Evolutionary conservation across 2,797 vertebrate genomes (phyloP).

Genomic region (Ataeniobius toweri): DNA sequence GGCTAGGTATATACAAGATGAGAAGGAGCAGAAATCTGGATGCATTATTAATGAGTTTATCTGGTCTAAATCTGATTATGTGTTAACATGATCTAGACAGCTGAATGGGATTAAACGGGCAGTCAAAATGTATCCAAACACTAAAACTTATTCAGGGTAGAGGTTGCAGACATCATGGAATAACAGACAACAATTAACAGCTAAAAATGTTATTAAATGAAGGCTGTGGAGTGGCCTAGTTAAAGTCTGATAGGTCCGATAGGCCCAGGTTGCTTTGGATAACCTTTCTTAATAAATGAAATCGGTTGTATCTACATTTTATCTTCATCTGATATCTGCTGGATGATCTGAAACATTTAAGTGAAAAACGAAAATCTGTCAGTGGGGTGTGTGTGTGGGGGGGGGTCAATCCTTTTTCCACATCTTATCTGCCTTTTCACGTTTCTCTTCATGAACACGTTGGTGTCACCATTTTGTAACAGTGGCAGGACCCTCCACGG

Average conservation of each 20-base stretch:
- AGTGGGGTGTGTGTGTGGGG: too few species aligned
- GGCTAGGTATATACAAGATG: not conserved
- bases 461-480: not conserved
- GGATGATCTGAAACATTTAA: not conserved
- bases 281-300: not conserved
- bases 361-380: not conserved
- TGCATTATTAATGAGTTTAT: not conserved
- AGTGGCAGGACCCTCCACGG: not conserved
- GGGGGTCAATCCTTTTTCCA: too few species aligned
- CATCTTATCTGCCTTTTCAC: not conserved
- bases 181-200: too few species aligned
- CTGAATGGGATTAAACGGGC: not conserved
- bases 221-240: not conserved
- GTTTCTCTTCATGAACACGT: too few species aligned
- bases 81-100: not conserved
- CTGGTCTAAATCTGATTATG: not conserved
- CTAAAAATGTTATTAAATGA: not conserved
- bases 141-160: too few species aligned
- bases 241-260: not conserved
- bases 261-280: not conserved
- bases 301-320: too few species aligned
- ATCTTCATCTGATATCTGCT: not conserved
- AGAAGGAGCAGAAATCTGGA: not conserved
- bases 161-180: too few species aligned
- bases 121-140: too few species aligned